phyloP scores from a whole-genome alignment of 92 coral and sea anemone genomes.

The Zoanthus gigantus region DNA sequence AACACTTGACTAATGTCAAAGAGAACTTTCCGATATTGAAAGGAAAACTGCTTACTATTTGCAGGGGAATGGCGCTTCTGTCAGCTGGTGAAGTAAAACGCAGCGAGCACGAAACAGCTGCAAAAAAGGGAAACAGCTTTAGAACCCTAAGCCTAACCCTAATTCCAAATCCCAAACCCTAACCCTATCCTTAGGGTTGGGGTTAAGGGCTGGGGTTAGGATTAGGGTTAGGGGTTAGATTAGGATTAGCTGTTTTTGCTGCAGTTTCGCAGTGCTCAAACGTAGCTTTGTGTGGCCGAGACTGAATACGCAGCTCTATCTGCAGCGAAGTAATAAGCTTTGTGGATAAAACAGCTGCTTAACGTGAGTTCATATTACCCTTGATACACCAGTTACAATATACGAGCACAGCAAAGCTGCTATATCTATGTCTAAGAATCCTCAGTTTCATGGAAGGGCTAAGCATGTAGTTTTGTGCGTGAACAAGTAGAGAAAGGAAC shows the following conservation, averaged over 20 bases:
- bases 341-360: background rate
- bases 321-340: background rate
- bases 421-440: slow-evolving; percentile 47
- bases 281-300: slow-evolving; percentile 58
- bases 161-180: too few species aligned
- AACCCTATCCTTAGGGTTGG: too few species aligned
- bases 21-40: background rate
- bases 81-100: too few species aligned
- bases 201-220: too few species aligned
- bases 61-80: too few species aligned
- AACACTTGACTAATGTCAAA: background rate
- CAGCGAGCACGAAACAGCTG: too few species aligned
- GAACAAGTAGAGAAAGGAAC: slow-evolving; percentile 61
- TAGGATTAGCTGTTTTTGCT: slow-evolving; percentile 37
- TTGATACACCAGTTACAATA: too few species aligned
- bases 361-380: background rate
- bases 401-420: too few species aligned
- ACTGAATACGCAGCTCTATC: background rate
- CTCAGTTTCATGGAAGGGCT: slow-evolving; percentile 63
- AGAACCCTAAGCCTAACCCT: too few species aligned
- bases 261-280: slow-evolving; percentile 59
- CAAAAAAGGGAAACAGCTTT: too few species aligned
- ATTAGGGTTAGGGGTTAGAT: too few species aligned
- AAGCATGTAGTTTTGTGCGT: slow-evolving; percentile 57
- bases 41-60: background rate